These are phyloP conservation scores for Casuarius casuarius DNA, from an alignment of 2,113 vertebrate genomes.

Conservation along the genomic window DNA sequence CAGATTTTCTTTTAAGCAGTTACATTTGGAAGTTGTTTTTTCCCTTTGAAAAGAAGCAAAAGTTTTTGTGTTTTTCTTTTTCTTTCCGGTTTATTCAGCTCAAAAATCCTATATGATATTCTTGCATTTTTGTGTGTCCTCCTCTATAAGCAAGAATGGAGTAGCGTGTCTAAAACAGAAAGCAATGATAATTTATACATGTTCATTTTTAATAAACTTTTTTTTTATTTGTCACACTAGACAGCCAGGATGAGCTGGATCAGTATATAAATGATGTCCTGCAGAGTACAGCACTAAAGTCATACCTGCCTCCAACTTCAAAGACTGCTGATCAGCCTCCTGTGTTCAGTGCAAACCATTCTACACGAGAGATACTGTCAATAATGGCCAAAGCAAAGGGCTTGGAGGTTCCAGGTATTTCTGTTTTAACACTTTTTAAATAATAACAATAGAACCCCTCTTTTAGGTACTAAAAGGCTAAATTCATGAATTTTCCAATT, in stretches of 20 bases:
- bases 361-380: conserved; percentile 92
- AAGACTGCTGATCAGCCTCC: conserved; percentile 81
- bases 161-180: not conserved
- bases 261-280: conserved; percentile 91
- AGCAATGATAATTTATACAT: not conserved
- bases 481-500: not conserved
- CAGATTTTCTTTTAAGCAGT: too few relatives aligned
- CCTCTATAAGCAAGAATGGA: not conserved
- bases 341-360: conserved; percentile 91
- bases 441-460: not conserved
- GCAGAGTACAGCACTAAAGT: conserved; percentile 85
- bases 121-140: not conserved
- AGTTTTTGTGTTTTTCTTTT: not conserved
- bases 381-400: conserved; percentile 94
- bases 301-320: conserved; percentile 87
- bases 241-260: conserved; percentile 86
- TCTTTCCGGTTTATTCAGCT: not conserved
- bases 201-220: conserved; percentile 1
- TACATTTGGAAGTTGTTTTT: too few relatives aligned
- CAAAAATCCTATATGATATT: not conserved
- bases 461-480: not conserved
- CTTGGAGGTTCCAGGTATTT: conserved; percentile 89
- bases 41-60: too few relatives aligned
- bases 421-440: not conserved
- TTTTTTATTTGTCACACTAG: conserved; percentile 32